Evolutionary conservation across 2,797 vertebrate species (phyloP).

Genomic region (Gallinago solitaria): DNA sequence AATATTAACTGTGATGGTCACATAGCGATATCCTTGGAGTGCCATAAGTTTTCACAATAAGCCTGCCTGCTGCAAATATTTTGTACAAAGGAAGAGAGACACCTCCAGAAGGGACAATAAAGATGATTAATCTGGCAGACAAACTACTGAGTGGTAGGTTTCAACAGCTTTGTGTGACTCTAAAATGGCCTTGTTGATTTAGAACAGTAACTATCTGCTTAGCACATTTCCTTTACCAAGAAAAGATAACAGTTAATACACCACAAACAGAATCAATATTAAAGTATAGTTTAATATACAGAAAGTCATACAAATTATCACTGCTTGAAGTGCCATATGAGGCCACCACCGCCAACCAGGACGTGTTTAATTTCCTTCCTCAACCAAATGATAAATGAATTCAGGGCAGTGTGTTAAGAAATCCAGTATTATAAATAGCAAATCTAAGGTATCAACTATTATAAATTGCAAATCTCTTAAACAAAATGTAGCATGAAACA

Average conservation of each 20-base stretch:
- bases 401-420: slow-evolving; percentile 19
- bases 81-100: slow-evolving; percentile 10
- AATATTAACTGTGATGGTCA: background rate
- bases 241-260: slow-evolving; percentile 63
- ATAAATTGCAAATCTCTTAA: background rate
- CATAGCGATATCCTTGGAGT: slow-evolving; percentile 20
- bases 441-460: background rate
- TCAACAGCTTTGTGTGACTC: slow-evolving; percentile 36
- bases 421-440: slow-evolving; percentile 42
- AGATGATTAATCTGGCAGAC: slow-evolving; percentile 59
- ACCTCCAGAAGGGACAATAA: slow-evolving; percentile 48
- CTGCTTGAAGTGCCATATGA: slow-evolving; percentile 40
- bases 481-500: slow-evolving; percentile 12
- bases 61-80: slow-evolving; percentile 28
- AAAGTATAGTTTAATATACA: slow-evolving; percentile 64
- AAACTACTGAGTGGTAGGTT: slow-evolving; percentile 44
- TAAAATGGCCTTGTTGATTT: slow-evolving; percentile 29
- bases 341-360: background rate
- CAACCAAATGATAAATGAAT: slow-evolving; percentile 45
- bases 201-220: slow-evolving; percentile 37
- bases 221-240: slow-evolving; percentile 38
- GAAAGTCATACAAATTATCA: slow-evolving; percentile 56
- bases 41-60: slow-evolving; percentile 15
- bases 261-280: slow-evolving; percentile 58
- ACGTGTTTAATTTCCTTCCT: slow-evolving; percentile 22